A percentile compares a stretch with the other conserved stretches of the same genome.
These are phyloP conservation scores for Patiria miniata DNA, from an alignment of 35 echinoderm and acorn worm species.

Conservation along the genomic window DNA sequence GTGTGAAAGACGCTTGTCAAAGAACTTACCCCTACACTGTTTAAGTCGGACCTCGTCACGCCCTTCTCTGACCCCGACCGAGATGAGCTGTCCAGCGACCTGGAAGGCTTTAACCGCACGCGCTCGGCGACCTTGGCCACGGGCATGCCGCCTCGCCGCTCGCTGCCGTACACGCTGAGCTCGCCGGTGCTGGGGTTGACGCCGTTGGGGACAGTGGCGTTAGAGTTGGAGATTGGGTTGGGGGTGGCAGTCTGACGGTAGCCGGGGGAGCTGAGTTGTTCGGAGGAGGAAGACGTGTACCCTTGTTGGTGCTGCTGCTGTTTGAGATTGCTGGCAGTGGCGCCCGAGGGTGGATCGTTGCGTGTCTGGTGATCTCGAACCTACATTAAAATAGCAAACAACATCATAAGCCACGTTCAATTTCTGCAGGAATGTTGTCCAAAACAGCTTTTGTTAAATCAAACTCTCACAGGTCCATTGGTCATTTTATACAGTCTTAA, in stretches of 20 bases:
- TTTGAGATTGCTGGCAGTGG: conserved; percentile 41
- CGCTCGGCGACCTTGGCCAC: conserved; percentile 91
- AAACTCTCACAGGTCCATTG: no score
- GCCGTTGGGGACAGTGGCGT: neutral
- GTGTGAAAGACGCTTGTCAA: no score
- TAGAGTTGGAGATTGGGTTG: conserved; percentile 5
- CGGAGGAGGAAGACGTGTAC: conserved; percentile 91
- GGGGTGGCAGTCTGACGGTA: conserved; percentile 58
- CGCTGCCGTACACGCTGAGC: conserved; percentile 78
- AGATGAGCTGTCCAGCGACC: conserved; percentile 35
- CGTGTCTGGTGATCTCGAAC: conserved; percentile 78
- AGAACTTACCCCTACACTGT: conserved; percentile 48
- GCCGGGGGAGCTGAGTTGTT: conserved; percentile 91
- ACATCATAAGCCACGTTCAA: no score
- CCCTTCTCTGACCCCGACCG: conserved; percentile 53
- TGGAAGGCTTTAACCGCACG: conserved; percentile 80
- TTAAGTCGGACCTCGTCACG: conserved; percentile 75
- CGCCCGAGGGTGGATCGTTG: conserved; percentile 35
- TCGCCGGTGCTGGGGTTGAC: conserved; percentile 96
- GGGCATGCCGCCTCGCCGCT: conserved; percentile 65
- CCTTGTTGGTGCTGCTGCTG: conserved; percentile 50
- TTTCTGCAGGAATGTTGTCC: no score
- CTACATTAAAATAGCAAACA: conserved; percentile 6
- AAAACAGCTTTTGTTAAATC: no score
- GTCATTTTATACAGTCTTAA: no score